Evolutionary conservation across 2,888 invertebrate genomes (phyloP), one percentile per base, ranked within the genome.

Genomic region (Drosophila limbata): DNA sequence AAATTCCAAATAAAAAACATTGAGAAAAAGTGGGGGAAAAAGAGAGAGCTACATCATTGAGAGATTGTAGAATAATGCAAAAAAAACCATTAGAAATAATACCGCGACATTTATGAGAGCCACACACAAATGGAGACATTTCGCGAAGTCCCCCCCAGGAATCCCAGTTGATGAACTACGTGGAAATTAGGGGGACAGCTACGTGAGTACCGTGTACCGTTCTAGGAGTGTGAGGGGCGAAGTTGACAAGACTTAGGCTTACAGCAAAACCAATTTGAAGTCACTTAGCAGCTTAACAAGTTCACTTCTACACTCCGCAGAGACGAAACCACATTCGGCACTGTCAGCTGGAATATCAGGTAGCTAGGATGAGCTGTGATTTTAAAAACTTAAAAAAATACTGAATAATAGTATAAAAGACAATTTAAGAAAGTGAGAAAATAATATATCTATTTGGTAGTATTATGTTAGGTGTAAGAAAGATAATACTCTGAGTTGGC

Each of bases 71-170:
- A 66, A 61, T 50, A 76, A 76, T 73, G 53, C 57, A 51, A 56
- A 25, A 42, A 48, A 70, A 65, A 63, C 52, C 64, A 69, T 52
- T 37, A 13, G 56, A 55, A 67, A 62, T 71, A 75, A 69, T 73
- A 62, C 68, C 52, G 40, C 66, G 81, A 81, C 83, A 86, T 83
- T 83, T 83, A 83, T 83, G 84, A 71, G 81, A 65, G 42, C 68
- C 61, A 25, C 76, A 56, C 60, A 53, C 66, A 67, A 71, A 64
- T 60, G 83, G 39, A 60, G 77, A 73, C 67, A 69, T 67, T 65
- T 57, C 31, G 55, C 64, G 28, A 44, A 47, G 28, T 10, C 11
- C 56, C 56, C 25, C 10, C 11, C n/a, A 13, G 28, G 28, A 44
- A 53, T 63, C 50, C 59, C 55, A 2, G 28, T 60, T 71, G 72